Conservation (phyloP, 2,888 invertebrate genomes). For the Sipunculus nudus region DNA sequence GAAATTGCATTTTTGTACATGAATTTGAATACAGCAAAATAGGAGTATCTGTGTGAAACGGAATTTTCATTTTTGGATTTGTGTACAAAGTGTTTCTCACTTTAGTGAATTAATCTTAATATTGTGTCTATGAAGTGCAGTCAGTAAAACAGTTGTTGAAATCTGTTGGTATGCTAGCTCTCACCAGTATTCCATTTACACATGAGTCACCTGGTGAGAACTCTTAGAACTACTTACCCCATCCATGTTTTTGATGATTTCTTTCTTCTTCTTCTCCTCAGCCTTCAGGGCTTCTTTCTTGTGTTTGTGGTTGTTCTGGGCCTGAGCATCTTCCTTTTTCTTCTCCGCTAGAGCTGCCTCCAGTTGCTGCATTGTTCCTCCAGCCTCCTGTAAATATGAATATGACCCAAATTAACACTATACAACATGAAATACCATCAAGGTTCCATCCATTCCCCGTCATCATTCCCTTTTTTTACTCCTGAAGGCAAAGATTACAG, state of each 20-base stretch:
- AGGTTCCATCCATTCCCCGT: background rate
- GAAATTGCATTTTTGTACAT: too few relatives aligned
- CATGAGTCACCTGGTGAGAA: background rate
- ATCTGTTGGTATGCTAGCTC: too few relatives aligned
- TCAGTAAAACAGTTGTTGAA: too few relatives aligned
- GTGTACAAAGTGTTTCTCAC: too few relatives aligned
- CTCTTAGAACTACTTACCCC: slow-evolving; percentile 70
- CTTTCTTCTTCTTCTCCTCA: slow-evolving; percentile 76
- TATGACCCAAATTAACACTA: background rate
- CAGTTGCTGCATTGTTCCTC: slow-evolving; percentile 73
- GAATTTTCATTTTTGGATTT: too few relatives aligned
- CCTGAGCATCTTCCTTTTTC: slow-evolving; percentile 76
- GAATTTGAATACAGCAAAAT: too few relatives aligned
- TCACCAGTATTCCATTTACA: background rate
- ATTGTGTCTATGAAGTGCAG: too few relatives aligned
- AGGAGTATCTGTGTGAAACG: too few relatives aligned
- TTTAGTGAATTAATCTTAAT: too few relatives aligned
- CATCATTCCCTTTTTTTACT: background rate
- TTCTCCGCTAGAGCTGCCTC: slow-evolving; percentile 74
- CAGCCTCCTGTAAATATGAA: slow-evolving; percentile 71
- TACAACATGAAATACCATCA: background rate
- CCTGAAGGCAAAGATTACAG: background rate
- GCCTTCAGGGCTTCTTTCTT: slow-evolving; percentile 75
- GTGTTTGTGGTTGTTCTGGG: slow-evolving; percentile 73
- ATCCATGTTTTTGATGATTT: slow-evolving; percentile 74